Base-by-base conservation (phyloP, 1,140 invertebrate species). In the Babylonia areolata region DNA sequence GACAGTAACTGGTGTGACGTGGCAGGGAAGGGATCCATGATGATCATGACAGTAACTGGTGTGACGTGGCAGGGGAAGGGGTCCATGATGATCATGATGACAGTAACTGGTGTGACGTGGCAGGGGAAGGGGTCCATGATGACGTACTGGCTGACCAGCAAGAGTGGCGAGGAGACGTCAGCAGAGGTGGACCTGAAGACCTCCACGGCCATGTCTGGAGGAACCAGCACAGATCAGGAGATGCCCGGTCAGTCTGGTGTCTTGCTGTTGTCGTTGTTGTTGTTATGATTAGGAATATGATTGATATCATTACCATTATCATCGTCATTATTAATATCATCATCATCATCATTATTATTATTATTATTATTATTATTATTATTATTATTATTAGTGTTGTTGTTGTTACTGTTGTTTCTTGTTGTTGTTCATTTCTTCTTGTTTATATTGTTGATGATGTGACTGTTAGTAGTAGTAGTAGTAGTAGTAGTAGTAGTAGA, bases 91-190 rank as follows among this genome's bases (percentile, higher is more conserved):
- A n/a, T n/a, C n/a, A n/a, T n/a, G n/a, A n/a, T n/a, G n/a, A n/a
- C n/a, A n/a, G n/a, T n/a, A n/a, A n/a, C n/a, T n/a, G 85, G 75
- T 77, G 23, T 75, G 46, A 20, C 33, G 78, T 87, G 69, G n/a
- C 77, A 90, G 89, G 88, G 89, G 15, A 90, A 90, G 85, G 90
- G 90, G 3, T 84, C 89, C 15, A 89, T 90, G 87, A 81, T 85
- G 35, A 90, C 90, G 15, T 89, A 86, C 28, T 90, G 90, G 90
- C 64, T 90, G 69, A 54, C 81, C 20, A 85, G 84, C 5, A 88
- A 85, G 82, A 81, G 71, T 35, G 86, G 42, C n/a, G 33, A 42
- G 51, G 40, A 40, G 71, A 75, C 69, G 28, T 58, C 40, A 51
- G 15, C 42, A 58, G 54, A 37, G 28, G 39, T n/a, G 20, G 31